Conservation (phyloP, 2,113 vertebrate species). For the Hymenochirus boettgeri region DNA sequence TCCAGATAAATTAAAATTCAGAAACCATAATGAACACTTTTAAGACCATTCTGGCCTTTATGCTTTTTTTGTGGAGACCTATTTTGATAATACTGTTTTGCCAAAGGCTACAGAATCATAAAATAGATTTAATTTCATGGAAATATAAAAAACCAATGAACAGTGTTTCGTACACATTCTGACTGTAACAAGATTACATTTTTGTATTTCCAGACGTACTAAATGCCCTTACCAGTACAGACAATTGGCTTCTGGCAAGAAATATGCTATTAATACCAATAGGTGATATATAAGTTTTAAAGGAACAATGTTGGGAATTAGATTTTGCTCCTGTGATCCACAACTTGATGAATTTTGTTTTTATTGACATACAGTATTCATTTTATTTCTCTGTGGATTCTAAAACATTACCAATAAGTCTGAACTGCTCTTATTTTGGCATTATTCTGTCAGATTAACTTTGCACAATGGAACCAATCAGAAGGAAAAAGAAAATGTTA, state of each 20-base stretch:
- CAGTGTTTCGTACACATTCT: not conserved
- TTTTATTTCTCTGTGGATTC: not conserved
- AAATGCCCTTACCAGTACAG: conserved; percentile 3
- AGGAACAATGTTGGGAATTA: conserved; percentile 7
- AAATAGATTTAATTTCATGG: not conserved
- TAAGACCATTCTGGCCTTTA: too few relatives aligned
- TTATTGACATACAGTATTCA: not conserved
- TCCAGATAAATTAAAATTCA: conserved; percentile 25
- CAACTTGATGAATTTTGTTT: conserved; percentile 18
- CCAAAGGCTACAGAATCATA: not conserved
- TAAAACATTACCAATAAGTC: conserved; percentile 1
- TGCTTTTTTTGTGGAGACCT: conserved; percentile 2
- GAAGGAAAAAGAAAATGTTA: too few relatives aligned
- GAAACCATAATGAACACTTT: too few relatives aligned
- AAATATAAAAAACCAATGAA: not conserved
- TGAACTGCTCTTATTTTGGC: too few relatives aligned
- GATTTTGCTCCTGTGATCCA: conserved; percentile 6
- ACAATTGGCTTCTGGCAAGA: not conserved
- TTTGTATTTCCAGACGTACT: conserved; percentile 1
- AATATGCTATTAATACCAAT: conserved; percentile 18
- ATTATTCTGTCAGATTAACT: too few relatives aligned
- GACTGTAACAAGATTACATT: not conserved
- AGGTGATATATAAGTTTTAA: conserved; percentile 2
- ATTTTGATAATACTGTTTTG: not conserved
- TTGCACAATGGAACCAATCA: too few relatives aligned